These are phyloP conservation scores for Tetramorium bicarinatum DNA, from an alignment of 2,888 invertebrate species.

Conservation along the genomic window DNA sequence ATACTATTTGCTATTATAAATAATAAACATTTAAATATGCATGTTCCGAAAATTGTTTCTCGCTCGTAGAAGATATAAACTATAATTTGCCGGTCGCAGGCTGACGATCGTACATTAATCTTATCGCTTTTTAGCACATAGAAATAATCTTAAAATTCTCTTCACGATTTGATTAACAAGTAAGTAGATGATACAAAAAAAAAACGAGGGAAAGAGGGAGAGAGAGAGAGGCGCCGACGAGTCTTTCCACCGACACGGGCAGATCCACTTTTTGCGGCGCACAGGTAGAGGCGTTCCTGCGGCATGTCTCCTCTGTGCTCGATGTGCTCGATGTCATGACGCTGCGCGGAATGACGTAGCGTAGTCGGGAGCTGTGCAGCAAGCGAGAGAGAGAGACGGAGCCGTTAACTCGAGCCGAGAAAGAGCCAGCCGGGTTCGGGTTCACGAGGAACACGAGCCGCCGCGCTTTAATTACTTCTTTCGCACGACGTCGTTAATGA, in stretches of 20 bases:
- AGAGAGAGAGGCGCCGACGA: conserved; percentile 46
- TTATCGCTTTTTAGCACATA: conserved; percentile 6
- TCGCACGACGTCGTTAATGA: conserved; percentile 71
- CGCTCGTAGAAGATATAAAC: neutral
- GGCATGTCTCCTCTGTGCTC: conserved; percentile 34
- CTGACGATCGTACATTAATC: conserved; percentile 50
- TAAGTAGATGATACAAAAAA: conserved; percentile 36
- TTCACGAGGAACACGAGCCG: conserved; percentile 40
- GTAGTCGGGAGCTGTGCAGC: conserved; percentile 1
- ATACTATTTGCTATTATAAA: neutral
- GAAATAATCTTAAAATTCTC: conserved; percentile 46
- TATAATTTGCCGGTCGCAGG: conserved; percentile 18
- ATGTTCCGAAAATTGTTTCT: neutral
- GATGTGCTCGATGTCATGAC: conserved; percentile 42
- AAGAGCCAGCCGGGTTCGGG: conserved; percentile 1
- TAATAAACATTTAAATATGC: conserved; percentile 1
- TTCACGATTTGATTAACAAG: conserved; percentile 40
- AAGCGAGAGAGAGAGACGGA: conserved; percentile 33
- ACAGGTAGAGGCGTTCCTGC: conserved; percentile 48
- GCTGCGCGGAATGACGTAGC: conserved; percentile 45
- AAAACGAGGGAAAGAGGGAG: conserved; percentile 13
- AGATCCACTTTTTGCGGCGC: conserved; percentile 42
- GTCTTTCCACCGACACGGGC: conserved; percentile 44
- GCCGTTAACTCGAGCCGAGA: conserved; percentile 44
- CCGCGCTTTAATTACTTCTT: conserved; percentile 61